Percentiles rank a stretch among this genome's conserved stretches.
Conservation (phyloP, 2,113 vertebrate species). For the Phoxinus phoxinus region DNA sequence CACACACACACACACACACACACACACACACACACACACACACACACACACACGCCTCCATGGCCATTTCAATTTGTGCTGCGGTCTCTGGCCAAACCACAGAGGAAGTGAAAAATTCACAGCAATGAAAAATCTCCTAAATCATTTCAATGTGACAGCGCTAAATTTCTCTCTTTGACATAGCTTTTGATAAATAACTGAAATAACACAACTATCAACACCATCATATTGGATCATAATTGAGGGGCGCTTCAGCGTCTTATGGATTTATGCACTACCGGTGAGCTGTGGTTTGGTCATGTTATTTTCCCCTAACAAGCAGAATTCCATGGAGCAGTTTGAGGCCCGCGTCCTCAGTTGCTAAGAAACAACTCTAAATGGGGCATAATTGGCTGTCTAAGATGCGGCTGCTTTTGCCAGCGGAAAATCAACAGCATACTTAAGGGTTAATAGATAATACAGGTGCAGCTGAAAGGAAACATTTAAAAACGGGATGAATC, state of each 20-base stretch:
- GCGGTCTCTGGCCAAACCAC: neutral
- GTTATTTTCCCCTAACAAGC: conserved; percentile 16
- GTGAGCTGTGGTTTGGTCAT: conserved; percentile 3
- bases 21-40: conserved; percentile 40
- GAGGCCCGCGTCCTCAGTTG: conserved; percentile 19
- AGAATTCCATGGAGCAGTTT: neutral
- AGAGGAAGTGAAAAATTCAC: conserved; percentile 14
- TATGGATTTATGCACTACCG: conserved; percentile 1
- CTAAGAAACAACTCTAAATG: conserved; percentile 35
- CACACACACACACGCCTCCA: conserved; percentile 29
- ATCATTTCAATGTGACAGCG: conserved; percentile 23
- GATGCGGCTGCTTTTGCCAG: conserved; percentile 4
- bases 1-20: conserved; percentile 16
- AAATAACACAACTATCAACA: conserved; percentile 17
- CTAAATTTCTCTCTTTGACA: conserved; percentile 17
- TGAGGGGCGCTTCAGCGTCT: neutral
- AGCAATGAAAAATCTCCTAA: conserved; percentile 1
- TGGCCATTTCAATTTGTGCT: neutral
- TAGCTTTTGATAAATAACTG: conserved; percentile 35
- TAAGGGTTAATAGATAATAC: conserved; percentile 26
- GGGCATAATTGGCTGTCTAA: conserved; percentile 11
- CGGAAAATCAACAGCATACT: conserved; percentile 2
- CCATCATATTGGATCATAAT: conserved; percentile 22
- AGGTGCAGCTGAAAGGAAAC: neutral
- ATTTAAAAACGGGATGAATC: neutral